Evolutionary conservation across 2,888 invertebrate genomes (phyloP).

Genomic region (Epicampocera succincta): DNA sequence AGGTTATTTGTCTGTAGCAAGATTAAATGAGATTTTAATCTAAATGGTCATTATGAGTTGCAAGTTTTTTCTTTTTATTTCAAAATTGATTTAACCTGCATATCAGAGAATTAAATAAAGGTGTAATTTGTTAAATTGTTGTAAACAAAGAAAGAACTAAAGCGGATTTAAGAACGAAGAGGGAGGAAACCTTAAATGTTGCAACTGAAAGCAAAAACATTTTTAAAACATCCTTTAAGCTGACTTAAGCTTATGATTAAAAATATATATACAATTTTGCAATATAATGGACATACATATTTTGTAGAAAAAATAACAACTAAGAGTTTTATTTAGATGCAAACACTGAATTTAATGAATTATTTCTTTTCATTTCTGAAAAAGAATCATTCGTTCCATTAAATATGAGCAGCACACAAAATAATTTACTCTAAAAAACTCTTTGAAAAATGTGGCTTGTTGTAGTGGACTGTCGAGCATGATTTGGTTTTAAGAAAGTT

Average conservation of each 20-base stretch:
- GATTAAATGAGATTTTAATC: slow-evolving; percentile 55
- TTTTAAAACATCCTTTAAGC: background rate
- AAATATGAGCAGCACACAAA: too few species aligned
- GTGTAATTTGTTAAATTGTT: slow-evolving; percentile 46
- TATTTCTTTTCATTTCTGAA: too few species aligned
- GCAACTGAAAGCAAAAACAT: background rate
- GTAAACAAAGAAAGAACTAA: background rate
- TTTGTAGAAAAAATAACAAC: too few species aligned
- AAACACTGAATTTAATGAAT: too few species aligned
- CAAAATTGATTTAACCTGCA: slow-evolving; percentile 36
- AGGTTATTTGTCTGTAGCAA: slow-evolving; percentile 8
- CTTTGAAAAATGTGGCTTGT: too few species aligned
- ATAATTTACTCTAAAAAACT: too few species aligned
- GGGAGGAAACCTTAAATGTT: background rate
- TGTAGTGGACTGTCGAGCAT: too few species aligned
- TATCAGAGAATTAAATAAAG: slow-evolving; percentile 22
- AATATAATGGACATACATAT: too few species aligned
- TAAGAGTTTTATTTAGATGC: too few species aligned
- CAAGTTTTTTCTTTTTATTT: slow-evolving; percentile 14
- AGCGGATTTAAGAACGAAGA: background rate
- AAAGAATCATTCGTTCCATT: too few species aligned
- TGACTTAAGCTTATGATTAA: too few species aligned
- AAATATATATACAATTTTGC: too few species aligned
- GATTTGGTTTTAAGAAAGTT: slow-evolving; percentile 8
- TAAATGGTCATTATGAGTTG: slow-evolving; percentile 49